phyloP scores from a whole-genome alignment of 1,140 invertebrate genomes.

The Octopus bimaculoides region DNA sequence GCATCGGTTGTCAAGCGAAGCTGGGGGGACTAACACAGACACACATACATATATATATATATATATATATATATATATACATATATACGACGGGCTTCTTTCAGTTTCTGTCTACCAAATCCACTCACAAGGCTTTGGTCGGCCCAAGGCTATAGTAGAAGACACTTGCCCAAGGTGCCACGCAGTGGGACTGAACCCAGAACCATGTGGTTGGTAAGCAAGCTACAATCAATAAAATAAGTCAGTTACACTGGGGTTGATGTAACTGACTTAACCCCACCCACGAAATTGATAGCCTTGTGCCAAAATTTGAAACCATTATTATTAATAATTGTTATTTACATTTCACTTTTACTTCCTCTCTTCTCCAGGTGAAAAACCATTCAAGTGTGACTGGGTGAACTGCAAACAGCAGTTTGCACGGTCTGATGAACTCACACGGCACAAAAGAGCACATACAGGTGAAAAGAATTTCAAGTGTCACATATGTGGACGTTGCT shows the following conservation, averaged over 20 bases:
- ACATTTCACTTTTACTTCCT: neutral
- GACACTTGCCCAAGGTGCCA: too few species aligned
- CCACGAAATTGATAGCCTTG: neutral
- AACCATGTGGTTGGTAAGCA: neutral
- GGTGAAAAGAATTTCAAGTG: conserved; percentile 93
- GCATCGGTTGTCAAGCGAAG: too few species aligned
- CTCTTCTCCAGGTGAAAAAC: conserved; percentile 43
- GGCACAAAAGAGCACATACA: conserved; percentile 83
- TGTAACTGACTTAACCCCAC: neutral
- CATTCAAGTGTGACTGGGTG: conserved; percentile 73
- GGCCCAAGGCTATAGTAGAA: too few species aligned
- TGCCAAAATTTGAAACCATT: neutral
- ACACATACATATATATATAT: too few species aligned
- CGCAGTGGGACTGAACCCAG: too few species aligned
- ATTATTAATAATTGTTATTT: neutral
- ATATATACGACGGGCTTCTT: too few species aligned
- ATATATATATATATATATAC: too few species aligned
- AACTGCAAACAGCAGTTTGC: conserved; percentile 85
- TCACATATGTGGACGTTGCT: conserved; percentile 76
- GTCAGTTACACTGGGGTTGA: neutral
- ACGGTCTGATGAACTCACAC: conserved; percentile 87
- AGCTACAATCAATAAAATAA: neutral
- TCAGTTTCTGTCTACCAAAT: too few species aligned
- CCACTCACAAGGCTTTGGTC: too few species aligned
- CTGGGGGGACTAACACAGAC: too few species aligned